Evolutionary conservation across 2,888 invertebrate species (phyloP), one percentile per base, ranked within the genome.

Genomic region (Erebia ligea): DNA sequence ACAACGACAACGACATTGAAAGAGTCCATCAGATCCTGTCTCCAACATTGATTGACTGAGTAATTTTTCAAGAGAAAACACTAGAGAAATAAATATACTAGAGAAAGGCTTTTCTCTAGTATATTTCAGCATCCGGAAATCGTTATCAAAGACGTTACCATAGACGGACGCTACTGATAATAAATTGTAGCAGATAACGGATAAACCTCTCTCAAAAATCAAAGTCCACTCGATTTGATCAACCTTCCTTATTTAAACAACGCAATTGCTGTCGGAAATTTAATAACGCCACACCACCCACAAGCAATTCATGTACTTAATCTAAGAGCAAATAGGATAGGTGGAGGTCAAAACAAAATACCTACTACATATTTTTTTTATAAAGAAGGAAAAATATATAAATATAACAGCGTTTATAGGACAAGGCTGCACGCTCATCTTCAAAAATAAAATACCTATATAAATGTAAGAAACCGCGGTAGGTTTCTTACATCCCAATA

Each of bases 381-480:
- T 21, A 67, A 50, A 50, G 48, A 67, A 34, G 25, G 34, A 10
- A 11, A 13, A 34, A 45, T 17, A 50, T 59, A 67, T 50, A 67
- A 67, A 67, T 50, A 67, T 13, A 48, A 48, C 48, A 48, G 50
- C 25, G 59, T 67, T 67, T 50, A n/a, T n/a, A 50, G 67, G 48
- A 19, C 67, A 67, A 67, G 59, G 67, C 17, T 52, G 9, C 13
- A 34, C 34, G 54, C 11, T 21, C 45, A 40, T 45, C n/a, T 67
- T n/a, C 42, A 57, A 17, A 19, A 65, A 15, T 65, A 59, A 40
- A 34, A 34, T 34, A 34, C 2, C 1, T 2, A 58, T n/a, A 17
- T 42, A 45, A 57, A 45, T 17, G 42, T 15, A n/a, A n/a, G 42
- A 40, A n/a, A 17, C 15, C 15, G 8, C 2, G n/a, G n/a, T n/a